Conservation (phyloP, 2,113 vertebrate genomes). For the Upupa epops region DNA sequence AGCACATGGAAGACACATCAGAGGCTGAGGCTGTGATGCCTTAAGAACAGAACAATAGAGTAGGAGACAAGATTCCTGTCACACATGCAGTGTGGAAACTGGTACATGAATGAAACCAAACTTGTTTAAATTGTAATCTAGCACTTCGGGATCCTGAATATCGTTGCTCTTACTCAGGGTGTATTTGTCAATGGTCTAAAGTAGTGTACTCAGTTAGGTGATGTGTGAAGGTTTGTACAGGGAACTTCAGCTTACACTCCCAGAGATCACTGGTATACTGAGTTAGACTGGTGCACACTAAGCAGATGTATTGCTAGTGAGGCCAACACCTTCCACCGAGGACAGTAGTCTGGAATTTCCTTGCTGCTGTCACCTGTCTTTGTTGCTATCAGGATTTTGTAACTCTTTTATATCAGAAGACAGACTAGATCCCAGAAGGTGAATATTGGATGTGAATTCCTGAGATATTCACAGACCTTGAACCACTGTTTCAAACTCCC, state of each 20-base stretch:
- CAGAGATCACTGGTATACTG: neutral
- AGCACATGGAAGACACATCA: neutral
- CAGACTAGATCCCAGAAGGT: neutral
- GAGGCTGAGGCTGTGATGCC: neutral
- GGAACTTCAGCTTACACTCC: neutral
- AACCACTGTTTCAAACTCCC: neutral
- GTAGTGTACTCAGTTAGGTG: neutral
- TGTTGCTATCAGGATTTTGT: neutral
- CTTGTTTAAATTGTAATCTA: neutral
- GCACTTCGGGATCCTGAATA: neutral
- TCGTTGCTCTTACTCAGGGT: neutral
- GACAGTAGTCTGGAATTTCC: neutral
- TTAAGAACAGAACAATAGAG: neutral
- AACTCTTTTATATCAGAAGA: neutral
- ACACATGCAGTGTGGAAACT: neutral
- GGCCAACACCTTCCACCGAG: neutral
- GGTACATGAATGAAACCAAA: neutral
- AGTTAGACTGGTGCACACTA: neutral
- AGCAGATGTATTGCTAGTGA: neutral
- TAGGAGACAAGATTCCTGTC: neutral
- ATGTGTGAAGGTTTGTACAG: neutral
- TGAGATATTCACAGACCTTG: neutral
- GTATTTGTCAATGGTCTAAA: neutral
- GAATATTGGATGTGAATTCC: neutral
- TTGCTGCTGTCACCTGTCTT: neutral